Base-by-base conservation (phyloP, 2,888 invertebrate species). In the Patella depressa region DNA sequence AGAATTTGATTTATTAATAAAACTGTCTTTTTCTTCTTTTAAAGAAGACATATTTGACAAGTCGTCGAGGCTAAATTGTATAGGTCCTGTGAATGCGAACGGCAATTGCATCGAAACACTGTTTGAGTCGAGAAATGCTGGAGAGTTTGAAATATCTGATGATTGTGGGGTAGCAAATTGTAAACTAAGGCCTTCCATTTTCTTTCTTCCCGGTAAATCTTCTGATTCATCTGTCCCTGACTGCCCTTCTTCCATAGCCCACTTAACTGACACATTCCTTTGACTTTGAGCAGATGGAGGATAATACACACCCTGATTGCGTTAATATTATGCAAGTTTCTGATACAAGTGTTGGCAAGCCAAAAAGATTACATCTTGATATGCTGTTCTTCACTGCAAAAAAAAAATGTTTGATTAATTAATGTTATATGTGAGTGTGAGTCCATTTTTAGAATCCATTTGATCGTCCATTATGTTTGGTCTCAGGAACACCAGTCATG, bases 201-300 rank as follows among this genome's bases (percentile, higher is more conserved):
- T 77, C 53, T 54, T 45, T 65, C 71, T 77, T 73, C 73, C 55
- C 19, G 73, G 54, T 53, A 69, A 57, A 70, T 45, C 54, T 54
- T 77, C 73, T 70, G 77, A 70, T n/a, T 73, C 73, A 65, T 72
- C 77, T 74, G 77, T 73, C 77, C 73, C 77, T 77, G 73, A 73
- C 77, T 73, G 71, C 69, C 73, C 77, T 74, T 70, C 45, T 77
- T 77, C 77, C 77, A 74, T 74, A 71, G 70, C 77, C 76, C 69
- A 53, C 53, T 69, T 72, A 57, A 76, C 71, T 72, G 53, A 76
- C 76, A 76, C 76, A 76, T 76, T 71, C 65, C 76, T 76, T 65
- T 65, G 12, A 45, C 45, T 45, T 45, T 45, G 45, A 45, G 45
- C 45, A 45, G 45, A 45, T 45, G 45, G 45, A 45, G 45, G 45